Conservation (phyloP, 2,797 vertebrate genomes). For the Notolabrus celidotus region DNA sequence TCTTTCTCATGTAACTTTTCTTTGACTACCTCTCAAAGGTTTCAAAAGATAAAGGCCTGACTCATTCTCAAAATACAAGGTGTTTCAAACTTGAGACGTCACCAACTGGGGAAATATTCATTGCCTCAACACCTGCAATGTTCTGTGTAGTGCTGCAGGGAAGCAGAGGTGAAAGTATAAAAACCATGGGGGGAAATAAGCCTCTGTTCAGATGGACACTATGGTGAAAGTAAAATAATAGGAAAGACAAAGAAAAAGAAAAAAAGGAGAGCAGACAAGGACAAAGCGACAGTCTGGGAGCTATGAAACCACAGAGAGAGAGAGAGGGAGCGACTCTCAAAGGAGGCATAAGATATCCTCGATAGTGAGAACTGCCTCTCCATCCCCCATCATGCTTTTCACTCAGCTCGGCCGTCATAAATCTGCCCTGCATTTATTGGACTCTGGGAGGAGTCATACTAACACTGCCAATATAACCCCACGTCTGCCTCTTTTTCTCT, state of each 20-base stretch:
- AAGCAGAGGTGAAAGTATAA: slow-evolving; percentile 1
- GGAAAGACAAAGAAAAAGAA: slow-evolving; percentile 22
- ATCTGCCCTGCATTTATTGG: slow-evolving; percentile 74
- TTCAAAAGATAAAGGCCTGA: slow-evolving; percentile 10
- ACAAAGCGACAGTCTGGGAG: slow-evolving; percentile 52
- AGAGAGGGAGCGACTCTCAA: slow-evolving; percentile 54
- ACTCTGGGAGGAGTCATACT: slow-evolving; percentile 54
- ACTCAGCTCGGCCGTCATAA: slow-evolving; percentile 65
- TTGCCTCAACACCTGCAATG: slow-evolving; percentile 23
- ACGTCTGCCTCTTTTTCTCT: background rate
- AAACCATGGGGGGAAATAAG: background rate
- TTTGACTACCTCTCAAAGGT: background rate
- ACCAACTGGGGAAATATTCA: slow-evolving; percentile 29
- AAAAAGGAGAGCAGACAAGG: slow-evolving; percentile 29
- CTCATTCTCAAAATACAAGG: slow-evolving; percentile 19
- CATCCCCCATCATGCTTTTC: slow-evolving; percentile 64
- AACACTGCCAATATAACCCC: slow-evolving; percentile 60
- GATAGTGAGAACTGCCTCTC: slow-evolving; percentile 54
- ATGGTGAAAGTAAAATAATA: slow-evolving; percentile 24
- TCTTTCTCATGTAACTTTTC: background rate
- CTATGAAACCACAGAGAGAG: slow-evolving; percentile 58
- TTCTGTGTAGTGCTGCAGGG: slow-evolving; percentile 2
- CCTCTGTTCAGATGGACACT: slow-evolving; percentile 14
- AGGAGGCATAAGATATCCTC: slow-evolving; percentile 70
- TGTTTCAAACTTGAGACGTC: slow-evolving; percentile 23